Conservation (phyloP, 2,888 invertebrate species). For the Aproaerema taeniolella region DNA sequence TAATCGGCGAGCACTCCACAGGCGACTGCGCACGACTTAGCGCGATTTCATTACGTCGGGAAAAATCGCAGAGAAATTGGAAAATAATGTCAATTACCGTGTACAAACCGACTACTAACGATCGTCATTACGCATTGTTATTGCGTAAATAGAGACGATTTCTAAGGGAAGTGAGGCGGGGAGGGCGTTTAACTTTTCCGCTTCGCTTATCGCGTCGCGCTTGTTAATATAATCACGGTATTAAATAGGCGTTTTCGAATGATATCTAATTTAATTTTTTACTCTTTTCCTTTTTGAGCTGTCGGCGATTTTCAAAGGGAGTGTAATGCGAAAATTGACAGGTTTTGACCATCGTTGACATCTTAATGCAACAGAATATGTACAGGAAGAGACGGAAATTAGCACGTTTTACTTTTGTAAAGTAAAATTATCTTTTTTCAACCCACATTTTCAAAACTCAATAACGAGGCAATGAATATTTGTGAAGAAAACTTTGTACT, state of each 20-base stretch:
- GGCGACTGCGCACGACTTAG: conserved; percentile 50
- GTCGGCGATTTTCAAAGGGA: conserved; percentile 5
- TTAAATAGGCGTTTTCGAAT: conserved; percentile 32
- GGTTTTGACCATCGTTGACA: conserved; percentile 12
- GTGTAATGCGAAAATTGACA: conserved; percentile 3
- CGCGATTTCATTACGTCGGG: conserved; percentile 61
- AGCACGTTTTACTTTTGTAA: too few species aligned
- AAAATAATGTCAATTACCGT: conserved; percentile 74
- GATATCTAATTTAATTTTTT: conserved; percentile 37
- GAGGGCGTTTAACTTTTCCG: conserved; percentile 54
- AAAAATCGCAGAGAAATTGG: conserved; percentile 63
- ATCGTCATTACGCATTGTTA: conserved; percentile 72
- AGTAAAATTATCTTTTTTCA: too few species aligned
- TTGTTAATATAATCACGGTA: conserved; percentile 56
- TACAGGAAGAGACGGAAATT: too few species aligned
- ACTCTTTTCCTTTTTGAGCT: conserved; percentile 5
- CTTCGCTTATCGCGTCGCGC: conserved; percentile 53
- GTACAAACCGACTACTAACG: conserved; percentile 61
- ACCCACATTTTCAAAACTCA: too few species aligned
- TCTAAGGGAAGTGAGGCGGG: conserved; percentile 54
- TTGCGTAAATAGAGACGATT: conserved; percentile 67
- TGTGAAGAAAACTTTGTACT: too few species aligned
- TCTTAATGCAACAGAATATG: too few species aligned
- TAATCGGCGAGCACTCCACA: conserved; percentile 29
- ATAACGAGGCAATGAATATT: too few species aligned